Conservation (phyloP, 2,113 vertebrate species). For the Guaruba guarouba region DNA sequence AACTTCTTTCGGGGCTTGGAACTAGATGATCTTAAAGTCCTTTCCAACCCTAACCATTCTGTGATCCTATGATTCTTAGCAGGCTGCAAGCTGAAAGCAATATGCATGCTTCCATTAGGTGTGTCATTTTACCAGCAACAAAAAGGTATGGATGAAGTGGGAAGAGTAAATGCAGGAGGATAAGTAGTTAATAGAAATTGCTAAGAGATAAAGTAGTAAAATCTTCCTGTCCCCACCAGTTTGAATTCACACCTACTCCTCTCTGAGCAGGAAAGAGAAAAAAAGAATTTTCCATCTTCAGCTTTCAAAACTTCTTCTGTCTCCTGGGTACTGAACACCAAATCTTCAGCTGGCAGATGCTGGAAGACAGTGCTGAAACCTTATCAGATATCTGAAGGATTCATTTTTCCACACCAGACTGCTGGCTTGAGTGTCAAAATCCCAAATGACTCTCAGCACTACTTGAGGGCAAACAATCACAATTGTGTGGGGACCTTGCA, state of each 20-base stretch:
- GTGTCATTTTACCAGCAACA: neutral
- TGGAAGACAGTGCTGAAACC: neutral
- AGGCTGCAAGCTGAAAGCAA: neutral
- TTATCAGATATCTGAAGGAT: neutral
- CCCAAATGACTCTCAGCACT: neutral
- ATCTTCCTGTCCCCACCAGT: neutral
- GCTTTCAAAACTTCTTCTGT: neutral
- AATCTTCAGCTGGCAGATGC: neutral
- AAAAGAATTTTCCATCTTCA: neutral
- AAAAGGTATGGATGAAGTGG: neutral
- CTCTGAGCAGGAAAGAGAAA: neutral
- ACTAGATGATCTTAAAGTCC: neutral
- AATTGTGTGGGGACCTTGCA: neutral
- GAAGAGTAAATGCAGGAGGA: neutral
- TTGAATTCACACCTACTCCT: conserved; percentile 1
- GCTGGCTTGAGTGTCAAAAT: neutral
- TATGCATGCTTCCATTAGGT: neutral
- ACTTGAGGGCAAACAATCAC: neutral
- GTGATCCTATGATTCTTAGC: neutral
- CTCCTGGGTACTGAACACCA: neutral
- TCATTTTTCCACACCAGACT: neutral
- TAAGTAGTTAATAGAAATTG: neutral
- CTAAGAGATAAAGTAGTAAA: neutral
- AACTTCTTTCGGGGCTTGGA: neutral
- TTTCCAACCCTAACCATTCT: neutral